These are phyloP conservation scores for Vimba vimba DNA, from an alignment of 2,113 vertebrate species.

Conservation along the genomic window DNA sequence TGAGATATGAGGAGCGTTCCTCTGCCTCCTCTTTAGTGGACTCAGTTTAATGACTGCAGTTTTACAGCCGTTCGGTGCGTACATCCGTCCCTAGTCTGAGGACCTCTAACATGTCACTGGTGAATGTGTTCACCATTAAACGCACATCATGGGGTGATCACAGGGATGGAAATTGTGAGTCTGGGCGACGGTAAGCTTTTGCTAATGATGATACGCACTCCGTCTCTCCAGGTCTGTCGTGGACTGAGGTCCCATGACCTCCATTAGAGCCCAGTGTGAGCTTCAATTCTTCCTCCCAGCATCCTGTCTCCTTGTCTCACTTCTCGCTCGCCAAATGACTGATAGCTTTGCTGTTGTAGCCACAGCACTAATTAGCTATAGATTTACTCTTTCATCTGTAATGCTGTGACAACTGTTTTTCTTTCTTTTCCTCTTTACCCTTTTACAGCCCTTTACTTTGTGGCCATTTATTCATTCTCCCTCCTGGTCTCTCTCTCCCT, in stretches of 20 bases:
- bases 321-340: conserved; percentile 37
- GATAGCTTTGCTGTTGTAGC: conserved; percentile 36
- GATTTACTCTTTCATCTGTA: conserved; percentile 36
- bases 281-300: conserved; percentile 26
- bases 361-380: conserved; percentile 43
- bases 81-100: conserved; percentile 34
- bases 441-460: conserved; percentile 41
- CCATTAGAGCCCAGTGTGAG: conserved; percentile 48
- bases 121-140: conserved; percentile 40
- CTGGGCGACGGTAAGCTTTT: conserved; percentile 17
- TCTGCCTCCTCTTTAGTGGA: neutral
- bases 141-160: conserved; percentile 39
- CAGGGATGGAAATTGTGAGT: conserved; percentile 23
- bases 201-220: conserved; percentile 39
- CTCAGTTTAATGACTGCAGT: conserved; percentile 3
- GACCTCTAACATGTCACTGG: conserved; percentile 23
- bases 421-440: neutral
- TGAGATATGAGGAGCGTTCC: neutral
- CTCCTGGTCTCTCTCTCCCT: conserved; percentile 24
- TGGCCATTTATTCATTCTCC: conserved; percentile 10
- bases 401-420: conserved; percentile 39
- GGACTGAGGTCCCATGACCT: conserved; percentile 41
- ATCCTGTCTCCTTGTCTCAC: neutral
- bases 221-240: neutral
- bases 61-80: neutral